Conservation (phyloP, 2,888 invertebrate genomes). For the Imbricaverruca yamaguchii region DNA sequence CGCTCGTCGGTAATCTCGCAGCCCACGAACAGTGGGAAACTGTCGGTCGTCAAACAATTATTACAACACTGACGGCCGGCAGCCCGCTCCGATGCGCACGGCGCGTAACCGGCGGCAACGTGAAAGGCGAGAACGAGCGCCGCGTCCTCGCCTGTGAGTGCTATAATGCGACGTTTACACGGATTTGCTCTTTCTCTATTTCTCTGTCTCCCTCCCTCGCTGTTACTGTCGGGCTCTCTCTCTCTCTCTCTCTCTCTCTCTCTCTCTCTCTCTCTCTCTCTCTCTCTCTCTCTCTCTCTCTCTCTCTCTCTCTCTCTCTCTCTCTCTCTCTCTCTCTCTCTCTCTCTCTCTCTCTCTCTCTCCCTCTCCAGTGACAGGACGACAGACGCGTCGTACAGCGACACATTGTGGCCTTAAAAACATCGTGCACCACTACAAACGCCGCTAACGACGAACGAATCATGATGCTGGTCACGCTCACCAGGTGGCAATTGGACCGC, state of each 20-base stretch:
- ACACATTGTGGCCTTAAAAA: neutral
- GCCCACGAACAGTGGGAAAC: neutral
- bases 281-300: too few relatives aligned
- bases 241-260: conserved; percentile 20
- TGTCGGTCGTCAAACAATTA: neutral
- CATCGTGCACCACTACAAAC: neutral
- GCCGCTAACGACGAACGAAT: neutral
- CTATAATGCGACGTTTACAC: too few relatives aligned
- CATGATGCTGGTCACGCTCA: neutral
- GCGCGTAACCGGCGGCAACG: neutral
- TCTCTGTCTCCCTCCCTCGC: neutral
- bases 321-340: neutral
- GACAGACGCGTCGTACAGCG: neutral
- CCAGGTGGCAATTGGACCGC: neutral
- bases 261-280: conserved; percentile 4
- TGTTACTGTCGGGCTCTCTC: neutral
- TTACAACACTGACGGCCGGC: neutral
- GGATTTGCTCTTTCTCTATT: too few relatives aligned
- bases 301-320: neutral
- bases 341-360: conserved; percentile 15
- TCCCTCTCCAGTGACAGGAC: neutral
- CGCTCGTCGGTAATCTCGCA: neutral
- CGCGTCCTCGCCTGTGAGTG: neutral
- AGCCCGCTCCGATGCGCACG: neutral
- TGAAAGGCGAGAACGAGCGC: neutral